Evolutionary conservation across 1,140 invertebrate genomes (phyloP), one percentile per base, ranked within the genome.

Genomic region (Melipona quadrifasciata): DNA sequence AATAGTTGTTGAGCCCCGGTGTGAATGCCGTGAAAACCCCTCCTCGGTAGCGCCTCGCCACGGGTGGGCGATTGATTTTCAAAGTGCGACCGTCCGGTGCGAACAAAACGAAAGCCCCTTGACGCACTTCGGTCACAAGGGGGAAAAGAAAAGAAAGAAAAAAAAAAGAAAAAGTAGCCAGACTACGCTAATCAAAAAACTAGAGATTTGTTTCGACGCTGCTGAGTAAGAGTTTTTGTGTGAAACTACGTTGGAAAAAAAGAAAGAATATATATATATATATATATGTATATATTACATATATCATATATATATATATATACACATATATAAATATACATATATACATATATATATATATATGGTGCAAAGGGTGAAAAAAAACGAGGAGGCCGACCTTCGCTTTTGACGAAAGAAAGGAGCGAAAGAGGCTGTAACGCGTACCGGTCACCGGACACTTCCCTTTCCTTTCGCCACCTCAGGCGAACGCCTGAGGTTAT

Each of bases 41-140:
- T 55, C 31, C 86, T 64, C 79, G 71, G 27, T 84, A 73, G 75
- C 70, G 85, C 72, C 39, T 53, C 76, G 61, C 64, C 83, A 47
- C 39, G 84, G 80, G 85, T 86, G 88, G 72, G 67, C 86, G 57
- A 90, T 90, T 82, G 89, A 90, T 90, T 90, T 90, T 90, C 86
- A 81, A 85, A 79, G 86, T 90, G 39, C 39, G 87, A 82, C 76
- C 71, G 65, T 77, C 70, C 65, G 71, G 70, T 78, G 80, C 84
- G 65, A 83, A 31, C 80, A 76, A 72, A 47, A 83, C 31, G 71
- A 75, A 76, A 76, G 75, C 27, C 82, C 71, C 76, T 47, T 80
- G 82, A 84, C 85, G 82, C 39, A 47, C 82, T 84, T 75, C 71
- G 55, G 47, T 80, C n/a, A 84, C 78, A 75, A 8, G 39, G 39